Evolutionary conservation across 2,113 vertebrate genomes (phyloP), one percentile per base, ranked within the genome.

Genomic region (Azemiops feae): DNA sequence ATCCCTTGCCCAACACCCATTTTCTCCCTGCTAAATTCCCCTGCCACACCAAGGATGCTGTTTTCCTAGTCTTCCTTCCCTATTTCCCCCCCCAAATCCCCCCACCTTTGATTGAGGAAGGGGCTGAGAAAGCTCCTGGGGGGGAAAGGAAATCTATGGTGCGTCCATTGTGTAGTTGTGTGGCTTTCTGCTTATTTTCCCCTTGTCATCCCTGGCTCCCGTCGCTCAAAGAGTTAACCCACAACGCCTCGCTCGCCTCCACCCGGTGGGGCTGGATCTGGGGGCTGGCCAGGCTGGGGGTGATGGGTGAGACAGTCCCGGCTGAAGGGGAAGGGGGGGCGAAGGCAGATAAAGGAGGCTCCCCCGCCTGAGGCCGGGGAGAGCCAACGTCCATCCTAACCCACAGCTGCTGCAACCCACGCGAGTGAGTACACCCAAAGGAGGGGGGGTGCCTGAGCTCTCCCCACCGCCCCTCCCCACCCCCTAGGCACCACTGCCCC

Each of bases 171-270:
- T 81, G n/a, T 7, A 39, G 69, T 9, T 39, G n/a, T 39, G 69
- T 47, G 88, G 88, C 4, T 50, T 91, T 93, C 87, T 74, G 95
- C 94, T 93, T 20, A 2, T 27, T 25, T n/a, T 30, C 92, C 93
- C 69, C 74, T 85, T 92, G 93, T 90, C 39, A 34, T 93, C 64
- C 92, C 89, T 94, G 55, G 81, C 57, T 87, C 50, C 27, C 95
- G 64, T 94, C 52, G 69, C 4, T 4, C 5, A 30, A 89, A 47
- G 87, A 81, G 89, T 47, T 87, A 1, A 47, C n/a, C 18, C 10
- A 85, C 57, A 10, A 11, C 27, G 9, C 57, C 5, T 11, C 47
- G 47, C 10, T 6, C 34, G n/a, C 22, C 4, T 20, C 60, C 47
- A 47, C 60, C n/a, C 47, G 2, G 22, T 34, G 74, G 3, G 53